phyloP scores from a whole-genome alignment of 2,888 invertebrate genomes.

The Drosophila robusta region DNA sequence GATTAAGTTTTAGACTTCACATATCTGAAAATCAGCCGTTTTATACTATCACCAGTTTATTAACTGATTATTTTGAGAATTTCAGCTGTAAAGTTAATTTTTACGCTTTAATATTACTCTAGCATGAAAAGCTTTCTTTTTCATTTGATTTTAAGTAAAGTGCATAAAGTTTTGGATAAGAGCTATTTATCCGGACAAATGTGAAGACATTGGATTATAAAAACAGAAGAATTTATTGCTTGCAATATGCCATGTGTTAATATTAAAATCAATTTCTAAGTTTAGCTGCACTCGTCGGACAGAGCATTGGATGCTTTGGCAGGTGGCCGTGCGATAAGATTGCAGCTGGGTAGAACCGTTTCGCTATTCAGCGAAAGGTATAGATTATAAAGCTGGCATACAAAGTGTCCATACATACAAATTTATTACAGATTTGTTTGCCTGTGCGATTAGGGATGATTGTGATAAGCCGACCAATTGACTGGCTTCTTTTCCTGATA shows the following conservation, averaged over 20 bases:
- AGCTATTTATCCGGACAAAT: too few species aligned
- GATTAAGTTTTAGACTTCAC: neutral
- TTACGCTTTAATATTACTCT: too few species aligned
- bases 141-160: too few species aligned
- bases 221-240: neutral
- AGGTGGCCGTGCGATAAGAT: slow-evolving; percentile 61
- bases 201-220: too few species aligned
- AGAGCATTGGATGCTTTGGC: slow-evolving; percentile 44
- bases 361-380: slow-evolving; percentile 29
- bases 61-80: neutral
- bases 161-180: too few species aligned
- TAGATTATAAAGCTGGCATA: slow-evolving; percentile 28
- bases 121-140: too few species aligned
- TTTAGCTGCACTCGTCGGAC: slow-evolving; percentile 38
- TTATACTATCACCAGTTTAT: neutral
- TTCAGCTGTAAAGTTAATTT: too few species aligned
- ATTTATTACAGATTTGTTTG: slow-evolving; percentile 55
- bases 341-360: slow-evolving; percentile 33
- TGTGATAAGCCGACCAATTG: slow-evolving; percentile 41
- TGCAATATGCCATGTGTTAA: neutral
- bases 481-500: slow-evolving; percentile 37
- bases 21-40: neutral
- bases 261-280: slow-evolving; percentile 3
- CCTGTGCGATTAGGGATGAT: slow-evolving; percentile 40
- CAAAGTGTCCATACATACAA: slow-evolving; percentile 10